Conservation (phyloP, 1,140 invertebrate species). For the Carcinoscorpius rotundicauda region DNA sequence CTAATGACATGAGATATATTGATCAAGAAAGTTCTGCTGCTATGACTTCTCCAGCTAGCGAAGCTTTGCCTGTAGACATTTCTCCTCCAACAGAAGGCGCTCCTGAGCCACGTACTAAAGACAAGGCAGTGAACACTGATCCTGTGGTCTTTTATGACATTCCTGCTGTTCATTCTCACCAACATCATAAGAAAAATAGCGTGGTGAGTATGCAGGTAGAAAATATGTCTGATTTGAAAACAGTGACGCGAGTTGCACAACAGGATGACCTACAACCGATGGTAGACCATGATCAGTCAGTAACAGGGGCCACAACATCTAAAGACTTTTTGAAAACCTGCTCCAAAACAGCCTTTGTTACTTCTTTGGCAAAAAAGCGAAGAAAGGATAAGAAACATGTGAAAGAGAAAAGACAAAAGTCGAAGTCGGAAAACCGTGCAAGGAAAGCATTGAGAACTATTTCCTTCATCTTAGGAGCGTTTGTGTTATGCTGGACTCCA, state of each 20-base stretch:
- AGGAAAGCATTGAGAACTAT: constrained; percentile 95
- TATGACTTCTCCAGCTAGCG: neutral
- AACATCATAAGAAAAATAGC: neutral
- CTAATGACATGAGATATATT: constrained; percentile 6
- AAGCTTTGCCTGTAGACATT: neutral
- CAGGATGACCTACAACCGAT: constrained; percentile 13
- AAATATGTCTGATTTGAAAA: constrained; percentile 4
- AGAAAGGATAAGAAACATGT: constrained; percentile 19
- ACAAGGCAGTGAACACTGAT: neutral
- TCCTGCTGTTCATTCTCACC: too few relatives aligned
- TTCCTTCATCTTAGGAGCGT: constrained; percentile 85
- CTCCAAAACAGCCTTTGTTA: neutral
- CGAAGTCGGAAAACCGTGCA: constrained; percentile 93
- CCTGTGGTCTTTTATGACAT: neutral
- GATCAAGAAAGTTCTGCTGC: constrained; percentile 1
- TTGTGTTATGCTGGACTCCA: constrained; percentile 45
- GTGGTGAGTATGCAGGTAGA: neutral
- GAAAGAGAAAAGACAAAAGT: constrained; percentile 65
- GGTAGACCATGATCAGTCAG: constrained; percentile 4
- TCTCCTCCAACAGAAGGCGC: neutral
- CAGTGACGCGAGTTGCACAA: constrained; percentile 12
- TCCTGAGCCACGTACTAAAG: neutral
- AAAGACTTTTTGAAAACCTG: neutral
- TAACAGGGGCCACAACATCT: neutral
- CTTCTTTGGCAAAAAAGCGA: neutral